Evolutionary conservation across 2,888 invertebrate genomes (phyloP).

Genomic region (Platerodrilus igneus): DNA sequence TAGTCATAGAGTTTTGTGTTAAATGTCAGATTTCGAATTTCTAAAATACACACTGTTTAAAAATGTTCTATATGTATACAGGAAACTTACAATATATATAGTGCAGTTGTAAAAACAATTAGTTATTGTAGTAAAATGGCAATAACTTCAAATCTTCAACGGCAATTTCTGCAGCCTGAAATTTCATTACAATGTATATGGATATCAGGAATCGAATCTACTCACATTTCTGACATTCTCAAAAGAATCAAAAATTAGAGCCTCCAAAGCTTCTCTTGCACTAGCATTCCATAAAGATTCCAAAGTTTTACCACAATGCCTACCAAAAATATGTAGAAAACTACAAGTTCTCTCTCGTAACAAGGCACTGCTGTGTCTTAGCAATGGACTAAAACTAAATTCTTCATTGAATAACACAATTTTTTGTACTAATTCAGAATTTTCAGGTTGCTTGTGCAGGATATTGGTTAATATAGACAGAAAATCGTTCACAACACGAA

Average conservation of each 20-base stretch:
- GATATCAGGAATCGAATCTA: slow-evolving; percentile 18
- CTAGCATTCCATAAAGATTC: slow-evolving; percentile 59
- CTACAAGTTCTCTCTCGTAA: slow-evolving; percentile 63
- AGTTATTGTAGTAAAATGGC: too few relatives aligned
- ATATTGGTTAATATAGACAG: slow-evolving; percentile 70
- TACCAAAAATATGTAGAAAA: slow-evolving; percentile 64
- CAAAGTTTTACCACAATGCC: slow-evolving; percentile 63
- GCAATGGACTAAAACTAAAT: slow-evolving; percentile 53
- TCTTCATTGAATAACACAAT: slow-evolving; percentile 53
- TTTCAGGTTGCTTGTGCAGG: slow-evolving; percentile 68
- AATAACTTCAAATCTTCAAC: slow-evolving; percentile 55
- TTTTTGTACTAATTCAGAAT: slow-evolving; percentile 69
- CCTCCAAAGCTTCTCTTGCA: slow-evolving; percentile 58
- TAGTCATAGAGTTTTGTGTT: too few relatives aligned
- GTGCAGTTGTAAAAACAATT: too few relatives aligned
- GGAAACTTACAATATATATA: too few relatives aligned
- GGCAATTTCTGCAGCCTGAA: slow-evolving; percentile 53
- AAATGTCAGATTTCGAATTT: too few relatives aligned
- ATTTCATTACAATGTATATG: slow-evolving; percentile 11
- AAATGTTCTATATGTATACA: too few relatives aligned
- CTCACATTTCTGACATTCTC: slow-evolving; percentile 56
- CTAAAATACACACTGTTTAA: too few relatives aligned
- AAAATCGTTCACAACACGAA: slow-evolving; percentile 63
- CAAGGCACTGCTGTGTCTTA: slow-evolving; percentile 56
- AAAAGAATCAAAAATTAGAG: slow-evolving; percentile 59